Conservation (phyloP, 2,113 vertebrate genomes). For the Psilopogon haemacephalus region DNA sequence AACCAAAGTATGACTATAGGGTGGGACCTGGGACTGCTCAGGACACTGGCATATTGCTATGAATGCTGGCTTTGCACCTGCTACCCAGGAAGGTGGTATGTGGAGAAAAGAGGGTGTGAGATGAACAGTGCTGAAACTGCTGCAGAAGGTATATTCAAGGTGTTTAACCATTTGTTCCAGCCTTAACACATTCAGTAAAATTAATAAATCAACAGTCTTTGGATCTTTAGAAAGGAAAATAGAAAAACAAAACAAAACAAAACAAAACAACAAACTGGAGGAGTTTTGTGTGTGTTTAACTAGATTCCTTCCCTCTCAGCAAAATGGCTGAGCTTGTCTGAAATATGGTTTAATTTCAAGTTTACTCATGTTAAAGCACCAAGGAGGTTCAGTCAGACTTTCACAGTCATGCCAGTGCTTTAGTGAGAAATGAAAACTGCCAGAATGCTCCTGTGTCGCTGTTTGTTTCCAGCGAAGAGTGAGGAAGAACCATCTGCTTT, state of each 20-base stretch:
- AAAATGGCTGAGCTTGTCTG: background rate
- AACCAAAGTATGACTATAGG: background rate
- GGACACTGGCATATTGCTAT: background rate
- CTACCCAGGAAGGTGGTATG: background rate
- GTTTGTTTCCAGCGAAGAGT: background rate
- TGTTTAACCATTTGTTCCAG: background rate
- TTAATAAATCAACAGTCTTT: rapidly evolving
- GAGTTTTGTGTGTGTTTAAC: background rate
- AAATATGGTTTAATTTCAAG: constrained; percentile 4
- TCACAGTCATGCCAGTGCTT: background rate
- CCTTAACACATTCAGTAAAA: background rate
- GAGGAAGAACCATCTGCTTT: constrained; percentile 27
- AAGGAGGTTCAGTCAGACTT: background rate
- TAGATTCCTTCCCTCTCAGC: background rate
- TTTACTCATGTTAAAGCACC: background rate
- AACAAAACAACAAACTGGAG: too few species aligned
- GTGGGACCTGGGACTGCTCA: background rate
- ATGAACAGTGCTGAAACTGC: background rate
- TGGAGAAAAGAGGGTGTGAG: background rate
- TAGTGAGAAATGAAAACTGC: background rate
- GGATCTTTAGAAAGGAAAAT: background rate
- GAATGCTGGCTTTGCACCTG: rapidly evolving
- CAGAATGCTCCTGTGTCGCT: background rate
- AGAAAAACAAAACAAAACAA: background rate
- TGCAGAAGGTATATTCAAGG: background rate